phyloP scores from a whole-genome alignment of 23 tunicate genomes.

The Trididemnum clinides region DNA sequence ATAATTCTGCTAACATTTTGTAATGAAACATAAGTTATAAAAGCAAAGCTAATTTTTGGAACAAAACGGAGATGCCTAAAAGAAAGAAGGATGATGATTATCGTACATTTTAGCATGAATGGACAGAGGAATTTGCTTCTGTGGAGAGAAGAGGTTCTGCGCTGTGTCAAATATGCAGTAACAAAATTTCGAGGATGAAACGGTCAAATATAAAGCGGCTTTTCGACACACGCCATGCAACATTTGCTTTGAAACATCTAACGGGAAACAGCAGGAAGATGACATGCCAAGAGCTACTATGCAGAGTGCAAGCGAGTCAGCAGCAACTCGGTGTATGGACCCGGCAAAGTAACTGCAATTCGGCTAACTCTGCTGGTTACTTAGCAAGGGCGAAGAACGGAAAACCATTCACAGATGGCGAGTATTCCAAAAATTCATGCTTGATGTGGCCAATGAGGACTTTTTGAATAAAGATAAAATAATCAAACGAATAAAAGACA shows the following conservation, averaged over 20 bases:
- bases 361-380: conserved; percentile 42
- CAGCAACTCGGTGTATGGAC: conserved; percentile 38
- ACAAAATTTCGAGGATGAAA: conserved; percentile 45
- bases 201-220: conserved; percentile 25
- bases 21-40: too few species aligned
- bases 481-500: conserved; percentile 30
- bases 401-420: conserved; percentile 48
- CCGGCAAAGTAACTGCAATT: conserved; percentile 48
- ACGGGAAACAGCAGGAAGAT: conserved; percentile 40
- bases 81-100: conserved; percentile 48
- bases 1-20: too few species aligned
- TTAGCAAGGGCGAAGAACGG: conserved; percentile 32
- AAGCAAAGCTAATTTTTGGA: conserved; percentile 44
- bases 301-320: conserved; percentile 44
- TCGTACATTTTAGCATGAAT: conserved; percentile 36
- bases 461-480: conserved; percentile 1
- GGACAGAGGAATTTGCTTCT: conserved; percentile 38
- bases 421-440: conserved; percentile 43
- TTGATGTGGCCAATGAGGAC: conserved; percentile 33
- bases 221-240: conserved; percentile 35
- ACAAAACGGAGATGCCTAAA: conserved; percentile 32
- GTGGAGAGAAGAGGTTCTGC: conserved; percentile 31
- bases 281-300: conserved; percentile 35
- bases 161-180: conserved; percentile 34
- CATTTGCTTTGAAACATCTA: conserved; percentile 41